These are phyloP conservation scores for Corythornis vintsioides DNA, from an alignment of 2,113 vertebrate genomes.

Conservation along the genomic window DNA sequence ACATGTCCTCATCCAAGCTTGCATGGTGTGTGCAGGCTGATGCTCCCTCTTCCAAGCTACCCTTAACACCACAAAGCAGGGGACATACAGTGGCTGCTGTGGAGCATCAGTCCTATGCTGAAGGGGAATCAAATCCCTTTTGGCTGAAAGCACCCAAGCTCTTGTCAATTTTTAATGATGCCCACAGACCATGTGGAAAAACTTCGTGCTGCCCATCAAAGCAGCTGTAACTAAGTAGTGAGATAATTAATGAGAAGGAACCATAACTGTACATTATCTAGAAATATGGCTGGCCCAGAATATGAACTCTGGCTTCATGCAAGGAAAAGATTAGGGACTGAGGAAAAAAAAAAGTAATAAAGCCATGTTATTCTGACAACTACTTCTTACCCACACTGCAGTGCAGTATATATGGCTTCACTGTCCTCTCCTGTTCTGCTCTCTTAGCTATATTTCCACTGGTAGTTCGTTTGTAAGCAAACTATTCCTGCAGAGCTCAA, in stretches of 20 bases:
- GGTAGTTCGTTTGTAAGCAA: not conserved
- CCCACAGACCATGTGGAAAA: not conserved
- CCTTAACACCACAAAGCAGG: not conserved
- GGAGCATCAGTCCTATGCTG: not conserved
- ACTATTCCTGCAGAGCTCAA: slow-evolving; percentile 10
- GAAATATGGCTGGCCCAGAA: not conserved
- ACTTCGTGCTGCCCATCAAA: not conserved
- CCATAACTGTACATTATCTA: not conserved
- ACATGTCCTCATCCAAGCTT: not conserved
- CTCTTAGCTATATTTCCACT: not conserved
- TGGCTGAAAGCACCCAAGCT: not conserved
- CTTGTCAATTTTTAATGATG: not conserved
- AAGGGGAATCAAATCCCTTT: not conserved
- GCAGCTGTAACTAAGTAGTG: not conserved
- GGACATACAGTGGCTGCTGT: not conserved
- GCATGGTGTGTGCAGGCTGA: not conserved
- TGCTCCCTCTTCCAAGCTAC: not conserved
- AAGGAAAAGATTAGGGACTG: slow-evolving; percentile 30
- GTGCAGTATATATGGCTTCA: not conserved
- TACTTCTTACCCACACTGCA: not conserved
- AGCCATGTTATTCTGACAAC: not conserved
- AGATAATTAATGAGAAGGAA: not conserved
- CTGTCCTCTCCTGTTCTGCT: not conserved
- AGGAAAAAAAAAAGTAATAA: not conserved
- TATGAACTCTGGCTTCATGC: not conserved